phyloP scores from a whole-genome alignment of 2,113 vertebrate species.

The Tamias sibiricus region DNA sequence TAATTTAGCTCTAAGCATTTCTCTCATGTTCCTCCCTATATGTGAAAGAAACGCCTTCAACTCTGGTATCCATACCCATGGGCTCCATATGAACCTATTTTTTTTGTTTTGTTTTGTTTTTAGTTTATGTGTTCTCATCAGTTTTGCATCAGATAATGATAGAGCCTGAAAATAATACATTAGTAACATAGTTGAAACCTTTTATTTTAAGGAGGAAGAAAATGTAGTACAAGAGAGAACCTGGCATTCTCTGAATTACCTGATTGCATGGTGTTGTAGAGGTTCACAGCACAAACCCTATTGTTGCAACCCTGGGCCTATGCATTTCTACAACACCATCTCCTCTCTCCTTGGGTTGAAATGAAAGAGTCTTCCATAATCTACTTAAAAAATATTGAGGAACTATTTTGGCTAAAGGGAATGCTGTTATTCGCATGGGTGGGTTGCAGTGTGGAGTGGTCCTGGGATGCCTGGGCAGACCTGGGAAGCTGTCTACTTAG shows the following conservation, averaged over 20 bases:
- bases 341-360: background rate
- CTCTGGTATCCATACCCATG: too few species aligned
- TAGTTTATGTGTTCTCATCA: background rate
- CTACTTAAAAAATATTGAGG: background rate
- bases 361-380: background rate
- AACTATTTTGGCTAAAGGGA: background rate
- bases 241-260: background rate
- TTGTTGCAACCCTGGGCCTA: rapidly evolving
- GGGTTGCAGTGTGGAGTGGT: background rate
- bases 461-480: background rate
- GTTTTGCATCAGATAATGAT: background rate
- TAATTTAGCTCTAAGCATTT: background rate
- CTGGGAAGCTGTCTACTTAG: background rate
- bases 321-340: background rate
- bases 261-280: rapidly evolving
- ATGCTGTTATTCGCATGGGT: background rate
- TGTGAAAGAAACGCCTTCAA: background rate
- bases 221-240: background rate
- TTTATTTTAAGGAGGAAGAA: background rate
- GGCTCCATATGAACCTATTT: background rate
- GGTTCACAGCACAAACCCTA: background rate
- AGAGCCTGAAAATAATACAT: background rate
- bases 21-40: background rate
- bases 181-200: background rate
- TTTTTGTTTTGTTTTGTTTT: background rate